Base-by-base conservation (phyloP, 2,888 invertebrate genomes). In the Drosophila diplacantha region DNA sequence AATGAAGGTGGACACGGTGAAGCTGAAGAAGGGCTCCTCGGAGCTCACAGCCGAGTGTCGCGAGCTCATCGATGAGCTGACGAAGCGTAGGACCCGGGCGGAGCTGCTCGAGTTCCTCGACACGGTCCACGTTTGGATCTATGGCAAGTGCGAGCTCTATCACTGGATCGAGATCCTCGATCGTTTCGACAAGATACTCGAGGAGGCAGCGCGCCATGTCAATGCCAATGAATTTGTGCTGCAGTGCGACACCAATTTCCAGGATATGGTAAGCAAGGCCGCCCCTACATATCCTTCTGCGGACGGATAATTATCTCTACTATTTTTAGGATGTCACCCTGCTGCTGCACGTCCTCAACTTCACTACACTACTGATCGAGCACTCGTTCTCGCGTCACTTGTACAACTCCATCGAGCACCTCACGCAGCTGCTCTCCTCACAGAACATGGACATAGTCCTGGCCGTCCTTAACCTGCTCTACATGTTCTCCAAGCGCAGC, bases 401-500 rank as follows among this genome's bases (percentile, higher is more conserved):
- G 70, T 96, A 96, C 90, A 95, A 94, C 89, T 95, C 95, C 38
- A 93, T 95, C 92, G 95, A 95, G 88, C 94, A 95, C 86, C 89
- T 96, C 71, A 92, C 94, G 50, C 91, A 92, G 35, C 89, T 96
- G 71, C 88, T 96, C 75, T 92, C 93, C 61, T 94, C 95, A 51
- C 93, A 93, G 87, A 93, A 95, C 85, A 93, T 96, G 93, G 92
- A 93, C 74, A 92, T 95, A 52, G 94, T 95, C n/a, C 90, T 95
- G 57, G 94, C 93, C 71, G 95, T 96, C 51, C 90, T 96, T 56
- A 95, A 95, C 88, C 90, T 96, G 66, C 90, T 96, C 18, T 96
- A 95, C 87, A 95, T 95, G 91, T 95, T 96, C 88, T 95, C 95
- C 70, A 95, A 95, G 88, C 90, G 95, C 66, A 95, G 95, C 86